These are phyloP conservation scores for Malaclemys terrapin DNA, from an alignment of 2,113 vertebrate species.

Conservation along the genomic window DNA sequence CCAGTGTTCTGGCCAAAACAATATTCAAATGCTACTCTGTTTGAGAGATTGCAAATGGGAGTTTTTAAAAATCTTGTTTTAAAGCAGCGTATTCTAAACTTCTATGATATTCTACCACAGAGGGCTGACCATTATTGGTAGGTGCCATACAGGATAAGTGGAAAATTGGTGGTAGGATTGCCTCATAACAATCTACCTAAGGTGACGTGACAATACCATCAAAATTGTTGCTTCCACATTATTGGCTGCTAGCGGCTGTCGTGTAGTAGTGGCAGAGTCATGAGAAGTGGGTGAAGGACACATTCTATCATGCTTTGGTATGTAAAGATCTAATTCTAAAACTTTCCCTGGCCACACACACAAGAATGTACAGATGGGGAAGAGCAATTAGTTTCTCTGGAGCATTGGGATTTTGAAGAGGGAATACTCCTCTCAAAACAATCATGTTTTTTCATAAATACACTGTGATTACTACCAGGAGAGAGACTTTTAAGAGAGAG, in stretches of 20 bases:
- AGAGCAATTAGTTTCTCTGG: constrained; percentile 60
- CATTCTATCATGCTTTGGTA: background rate
- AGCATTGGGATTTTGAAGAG: constrained; percentile 20
- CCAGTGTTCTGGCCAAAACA: constrained; percentile 47
- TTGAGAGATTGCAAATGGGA: constrained; percentile 40
- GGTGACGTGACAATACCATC: constrained; percentile 42
- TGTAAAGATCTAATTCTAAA: constrained; percentile 53
- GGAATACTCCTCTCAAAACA: background rate
- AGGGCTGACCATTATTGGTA: background rate
- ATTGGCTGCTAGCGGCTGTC: constrained; percentile 58
- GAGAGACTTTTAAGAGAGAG: constrained; percentile 3
- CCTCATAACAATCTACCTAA: constrained; percentile 12
- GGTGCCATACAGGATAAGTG: constrained; percentile 4
- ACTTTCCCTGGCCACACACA: constrained; percentile 29
- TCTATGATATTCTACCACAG: background rate
- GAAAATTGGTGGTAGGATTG: constrained; percentile 8
- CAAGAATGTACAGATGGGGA: constrained; percentile 32
- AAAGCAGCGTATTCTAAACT: background rate
- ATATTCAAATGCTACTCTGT: background rate
- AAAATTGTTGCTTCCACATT: constrained; percentile 61
- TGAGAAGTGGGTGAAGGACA: constrained; percentile 47
- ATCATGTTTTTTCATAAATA: background rate
- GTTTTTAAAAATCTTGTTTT: constrained; percentile 31
- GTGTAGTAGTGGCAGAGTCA: constrained; percentile 19
- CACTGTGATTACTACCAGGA: background rate